Base-by-base conservation (phyloP, 1,140 invertebrate genomes). In the Prorops nasuta region DNA sequence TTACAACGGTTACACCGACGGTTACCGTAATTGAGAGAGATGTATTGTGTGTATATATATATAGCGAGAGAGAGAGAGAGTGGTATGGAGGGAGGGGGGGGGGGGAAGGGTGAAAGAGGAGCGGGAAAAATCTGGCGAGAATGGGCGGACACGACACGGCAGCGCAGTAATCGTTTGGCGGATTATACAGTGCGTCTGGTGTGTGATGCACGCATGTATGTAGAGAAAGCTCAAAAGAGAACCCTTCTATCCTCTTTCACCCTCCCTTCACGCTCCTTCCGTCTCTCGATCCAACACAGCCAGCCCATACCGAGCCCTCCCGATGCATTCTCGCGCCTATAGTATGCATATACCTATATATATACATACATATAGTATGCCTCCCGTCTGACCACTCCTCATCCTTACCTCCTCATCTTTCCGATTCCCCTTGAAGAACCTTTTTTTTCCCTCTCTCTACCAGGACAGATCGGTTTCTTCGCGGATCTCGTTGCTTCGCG, bases 1-100 rank as follows among this genome's bases (percentile, higher is more conserved):
- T 60, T 60, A 60, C 58, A 56, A 60, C 58, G 57, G 57, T 60
- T 60, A 60, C 58, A 51, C 52, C 57, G 56, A 38, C 52, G 40
- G 52, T 58, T 48, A 44, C 44, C 34, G 42, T 50, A 43, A 56
- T 50, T 55, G 49, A 57, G 56, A 49, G 39, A 21, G 22, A 22
- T 12, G 24, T 17, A 20, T 18, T 28, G 3, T 18, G 24, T 15
- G 15, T 2, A 10, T 17, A 12, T 16, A 7, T 3, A 40, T 6
- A 17, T 20, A 28, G 1, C 7, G 14, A 16, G 17, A 2, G 8
- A 19, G 6, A 14, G 28, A 32, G 28, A 16, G 18, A 35, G 37
- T n/a, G 15, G 1, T 21, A 15, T n/a, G 18, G 36, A 36, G 16
- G 44, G 41, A 36, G 38, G n/a, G 18, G 31, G 49, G 28, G 35